These are phyloP conservation scores for Drosophila monieri DNA, from an alignment of 2,888 invertebrate genomes.

Conservation along the genomic window DNA sequence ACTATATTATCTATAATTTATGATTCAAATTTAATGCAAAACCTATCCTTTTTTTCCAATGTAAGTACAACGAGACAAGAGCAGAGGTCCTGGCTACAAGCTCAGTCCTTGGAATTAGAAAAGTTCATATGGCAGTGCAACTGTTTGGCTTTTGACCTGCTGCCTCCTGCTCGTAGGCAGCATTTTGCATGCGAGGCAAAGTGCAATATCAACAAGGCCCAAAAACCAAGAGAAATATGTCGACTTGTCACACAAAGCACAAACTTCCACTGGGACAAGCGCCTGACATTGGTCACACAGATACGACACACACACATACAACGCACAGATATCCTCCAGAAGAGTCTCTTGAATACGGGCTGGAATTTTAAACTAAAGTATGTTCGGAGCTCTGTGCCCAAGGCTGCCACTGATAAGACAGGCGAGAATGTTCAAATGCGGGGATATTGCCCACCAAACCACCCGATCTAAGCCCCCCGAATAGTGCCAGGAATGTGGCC, in stretches of 20 bases:
- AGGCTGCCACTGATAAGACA: conserved; percentile 43
- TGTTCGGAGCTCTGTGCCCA: conserved; percentile 36
- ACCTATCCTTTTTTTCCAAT: background rate
- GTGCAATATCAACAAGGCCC: conserved; percentile 75
- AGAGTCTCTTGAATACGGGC: conserved; percentile 26
- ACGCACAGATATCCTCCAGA: background rate
- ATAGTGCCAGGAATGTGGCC: conserved; percentile 12
- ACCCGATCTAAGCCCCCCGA: conserved; percentile 1
- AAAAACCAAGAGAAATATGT: conserved; percentile 55
- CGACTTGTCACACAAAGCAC: conserved; percentile 68
- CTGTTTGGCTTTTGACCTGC: conserved; percentile 73
- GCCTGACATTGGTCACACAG: conserved; percentile 39
- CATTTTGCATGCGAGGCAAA: conserved; percentile 75
- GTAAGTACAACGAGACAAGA: background rate
- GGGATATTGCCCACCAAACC: conserved; percentile 30
- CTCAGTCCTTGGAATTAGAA: conserved; percentile 57
- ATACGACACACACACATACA: background rate
- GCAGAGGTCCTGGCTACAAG: conserved; percentile 1
- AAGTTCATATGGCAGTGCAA: conserved; percentile 76
- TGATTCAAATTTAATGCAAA: no score
- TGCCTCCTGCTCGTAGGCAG: conserved; percentile 26
- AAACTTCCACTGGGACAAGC: conserved; percentile 58
- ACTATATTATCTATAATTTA: background rate
- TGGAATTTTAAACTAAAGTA: conserved; percentile 45
- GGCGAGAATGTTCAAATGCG: conserved; percentile 31